Evolutionary conservation across 1,140 invertebrate species (phyloP), one percentile per base, ranked within the genome.

Genomic region (Apis cerana): DNA sequence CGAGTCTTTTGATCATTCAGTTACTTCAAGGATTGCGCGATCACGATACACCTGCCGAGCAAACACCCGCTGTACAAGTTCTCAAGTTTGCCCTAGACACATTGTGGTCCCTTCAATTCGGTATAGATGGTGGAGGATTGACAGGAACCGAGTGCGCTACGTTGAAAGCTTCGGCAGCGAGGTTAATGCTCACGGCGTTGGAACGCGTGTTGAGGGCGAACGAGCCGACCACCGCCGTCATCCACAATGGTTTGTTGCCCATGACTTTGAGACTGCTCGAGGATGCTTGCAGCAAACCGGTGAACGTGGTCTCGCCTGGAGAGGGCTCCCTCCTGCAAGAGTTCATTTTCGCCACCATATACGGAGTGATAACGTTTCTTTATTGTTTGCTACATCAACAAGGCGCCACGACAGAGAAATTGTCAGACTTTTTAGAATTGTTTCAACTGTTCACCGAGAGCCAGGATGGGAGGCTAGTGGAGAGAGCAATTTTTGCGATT

Each of bases 1-100:
- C 95, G 74, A 95, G 95, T 72, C 83, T 95, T 2, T 86, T 96
- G 67, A 95, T 96, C 19, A 94, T 95, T 12, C 94, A 96, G 69
- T 86, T 96, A n/a, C 87, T 96, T 5, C 93, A 95, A 71, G 94
- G 94, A 54, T 88, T 96, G n/a, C 95, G 95, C 58, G 94, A 95
- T 61, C 94, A 95, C 2, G 95, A 96, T 75, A 93, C 93, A n/a
- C 94, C 94, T 1, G 92, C 94, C n/a, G 94, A 94, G 3, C 95
- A 95, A 50, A 94, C 94, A 21, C 94, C 96, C 23, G 94, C 95
- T 0, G 93, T 96, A 83, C 95, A 96, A 70, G 95, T 95, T 23
- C 90, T 96, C 4, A 96, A 95, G 86, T 96, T 96, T 82, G 93
- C 96, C 0, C 85, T 96, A 23, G 95, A 96, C 54, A 95, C 95